Conservation (phyloP, 2,113 vertebrate species). For the Anas platyrhynchos region DNA sequence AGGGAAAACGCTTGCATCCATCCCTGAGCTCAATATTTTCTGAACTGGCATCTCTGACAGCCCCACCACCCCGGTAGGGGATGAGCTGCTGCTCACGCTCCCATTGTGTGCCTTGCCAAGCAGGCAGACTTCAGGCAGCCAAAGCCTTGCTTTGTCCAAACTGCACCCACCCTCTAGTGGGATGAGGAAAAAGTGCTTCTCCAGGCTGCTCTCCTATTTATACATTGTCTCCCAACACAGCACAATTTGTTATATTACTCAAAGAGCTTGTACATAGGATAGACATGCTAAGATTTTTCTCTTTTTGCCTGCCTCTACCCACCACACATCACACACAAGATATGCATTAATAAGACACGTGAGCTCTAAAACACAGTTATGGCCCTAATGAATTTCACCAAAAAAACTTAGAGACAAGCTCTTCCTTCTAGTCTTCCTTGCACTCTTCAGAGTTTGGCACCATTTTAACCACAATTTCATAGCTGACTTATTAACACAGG, state of each 20-base stretch:
- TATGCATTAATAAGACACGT: accelerated
- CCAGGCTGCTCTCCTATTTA: background rate
- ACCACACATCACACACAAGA: background rate
- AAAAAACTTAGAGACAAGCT: background rate
- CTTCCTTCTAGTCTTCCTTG: background rate
- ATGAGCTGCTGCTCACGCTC: constrained; percentile 8
- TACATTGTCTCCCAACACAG: background rate
- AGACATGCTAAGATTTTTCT: accelerated
- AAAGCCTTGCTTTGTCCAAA: background rate
- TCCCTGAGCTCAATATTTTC: background rate
- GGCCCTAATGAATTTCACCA: background rate
- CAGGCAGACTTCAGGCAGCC: background rate
- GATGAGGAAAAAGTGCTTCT: constrained; percentile 48
- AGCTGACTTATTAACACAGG: background rate
- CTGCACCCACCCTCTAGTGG: constrained; percentile 61
- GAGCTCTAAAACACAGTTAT: accelerated
- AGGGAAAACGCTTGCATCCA: background rate
- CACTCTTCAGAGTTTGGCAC: no score
- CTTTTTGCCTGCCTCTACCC: background rate
- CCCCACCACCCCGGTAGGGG: background rate
- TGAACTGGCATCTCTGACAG: constrained; percentile 28
- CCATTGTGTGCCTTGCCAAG: background rate
- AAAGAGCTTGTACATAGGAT: accelerated
- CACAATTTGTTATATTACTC: accelerated
- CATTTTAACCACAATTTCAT: background rate